Conservation (phyloP, 2,888 invertebrate genomes). For the Apoderus coryli region DNA sequence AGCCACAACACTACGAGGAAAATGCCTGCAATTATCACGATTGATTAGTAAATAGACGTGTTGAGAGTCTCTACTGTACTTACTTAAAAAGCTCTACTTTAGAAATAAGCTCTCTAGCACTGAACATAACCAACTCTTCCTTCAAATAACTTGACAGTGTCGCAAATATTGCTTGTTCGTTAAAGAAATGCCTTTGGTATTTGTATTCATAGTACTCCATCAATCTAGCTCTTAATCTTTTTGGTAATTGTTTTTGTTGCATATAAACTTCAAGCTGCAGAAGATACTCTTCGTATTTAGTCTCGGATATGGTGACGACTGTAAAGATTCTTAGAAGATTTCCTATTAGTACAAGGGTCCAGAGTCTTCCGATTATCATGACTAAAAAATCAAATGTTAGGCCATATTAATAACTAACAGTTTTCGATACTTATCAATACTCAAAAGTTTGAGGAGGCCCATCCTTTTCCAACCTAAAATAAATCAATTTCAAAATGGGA, state of each 20-base stretch:
- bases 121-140: slow-evolving; percentile 34
- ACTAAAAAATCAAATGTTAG: no score
- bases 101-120: slow-evolving; percentile 33
- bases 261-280: not conserved
- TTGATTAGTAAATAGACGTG: no score
- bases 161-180: slow-evolving; percentile 30
- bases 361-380: slow-evolving; percentile 1
- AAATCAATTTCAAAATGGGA: no score
- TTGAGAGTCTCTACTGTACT: no score
- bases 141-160: slow-evolving; percentile 27
- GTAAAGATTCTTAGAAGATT: slow-evolving; percentile 1
- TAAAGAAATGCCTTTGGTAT: slow-evolving; percentile 38
- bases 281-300: slow-evolving; percentile 1
- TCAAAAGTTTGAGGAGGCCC: no score
- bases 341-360: not conserved
- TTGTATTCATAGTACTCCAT: slow-evolving; percentile 37
- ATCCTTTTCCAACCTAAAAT: no score
- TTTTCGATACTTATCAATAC: no score
- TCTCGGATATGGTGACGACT: not conserved
- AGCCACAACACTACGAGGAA: no score
- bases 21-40: no score
- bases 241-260: slow-evolving; percentile 1
- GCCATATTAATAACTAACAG: no score
- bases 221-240: slow-evolving; percentile 32
- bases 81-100: slow-evolving; percentile 33